Conservation (phyloP, 2,888 invertebrate species). For the Eristalis arbustorum region DNA sequence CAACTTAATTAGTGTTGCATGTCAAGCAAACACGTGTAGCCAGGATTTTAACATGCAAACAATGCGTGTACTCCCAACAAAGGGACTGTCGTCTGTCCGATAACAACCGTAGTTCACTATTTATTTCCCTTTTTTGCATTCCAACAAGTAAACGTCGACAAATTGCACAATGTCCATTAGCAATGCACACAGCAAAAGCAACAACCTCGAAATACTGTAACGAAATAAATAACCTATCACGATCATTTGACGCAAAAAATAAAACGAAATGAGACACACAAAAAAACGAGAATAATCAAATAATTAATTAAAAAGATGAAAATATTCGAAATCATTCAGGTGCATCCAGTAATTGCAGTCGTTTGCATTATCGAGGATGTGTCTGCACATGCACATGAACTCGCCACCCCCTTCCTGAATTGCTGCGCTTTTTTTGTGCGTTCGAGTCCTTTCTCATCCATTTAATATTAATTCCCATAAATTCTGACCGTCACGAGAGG, state of each 20-base stretch:
- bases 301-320: neutral
- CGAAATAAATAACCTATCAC: neutral
- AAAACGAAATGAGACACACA: neutral
- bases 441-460: neutral
- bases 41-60: neutral
- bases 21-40: neutral
- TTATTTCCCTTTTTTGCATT: neutral
- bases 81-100: neutral
- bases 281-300: neutral
- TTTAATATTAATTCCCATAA: conserved; percentile 47
- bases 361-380: neutral
- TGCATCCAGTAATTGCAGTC: conserved; percentile 38
- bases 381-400: neutral
- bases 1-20: neutral
- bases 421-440: conserved; percentile 1
- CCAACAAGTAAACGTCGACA: neutral
- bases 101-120: neutral
- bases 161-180: neutral
- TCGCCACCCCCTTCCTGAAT: neutral
- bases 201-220: neutral
- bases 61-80: neutral
- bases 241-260: neutral
- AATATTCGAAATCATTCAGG: conserved; percentile 30
- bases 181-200: neutral
- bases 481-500: conserved; percentile 11